Conservation (phyloP, 35 echinoderm and acorn worm genomes). For the Strongylocentrotus purpuratus region DNA sequence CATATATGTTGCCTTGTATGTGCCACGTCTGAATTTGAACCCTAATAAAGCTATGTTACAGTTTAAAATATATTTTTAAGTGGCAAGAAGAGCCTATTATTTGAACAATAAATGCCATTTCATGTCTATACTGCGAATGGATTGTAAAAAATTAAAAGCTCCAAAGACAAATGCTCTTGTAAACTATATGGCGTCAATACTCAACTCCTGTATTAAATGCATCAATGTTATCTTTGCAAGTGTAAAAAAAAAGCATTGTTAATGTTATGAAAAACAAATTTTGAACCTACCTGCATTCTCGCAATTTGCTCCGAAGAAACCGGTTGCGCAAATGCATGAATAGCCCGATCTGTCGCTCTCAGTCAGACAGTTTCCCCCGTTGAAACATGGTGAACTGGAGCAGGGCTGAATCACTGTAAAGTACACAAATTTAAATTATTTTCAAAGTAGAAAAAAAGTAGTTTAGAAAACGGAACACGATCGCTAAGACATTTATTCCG, state of each 20-base stretch:
- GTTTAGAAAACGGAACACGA: not conserved
- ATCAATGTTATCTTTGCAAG: not conserved
- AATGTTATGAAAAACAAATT: not conserved
- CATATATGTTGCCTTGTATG: too few species aligned
- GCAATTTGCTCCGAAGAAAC: constrained; percentile 61
- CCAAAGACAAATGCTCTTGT: too few species aligned
- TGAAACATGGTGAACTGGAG: constrained; percentile 15
- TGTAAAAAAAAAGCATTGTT: not conserved
- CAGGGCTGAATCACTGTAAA: constrained; percentile 4
- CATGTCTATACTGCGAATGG: too few species aligned
- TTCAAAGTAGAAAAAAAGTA: not conserved
- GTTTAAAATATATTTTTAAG: too few species aligned
- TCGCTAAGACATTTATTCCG: too few species aligned
- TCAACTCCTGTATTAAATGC: too few species aligned
- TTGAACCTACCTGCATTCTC: not conserved
- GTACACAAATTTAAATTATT: not conserved
- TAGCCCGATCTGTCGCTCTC: not conserved
- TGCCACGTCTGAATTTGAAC: too few species aligned
- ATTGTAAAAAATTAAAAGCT: too few species aligned
- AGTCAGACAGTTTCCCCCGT: constrained; percentile 44
- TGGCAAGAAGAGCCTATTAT: too few species aligned
- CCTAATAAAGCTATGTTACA: too few species aligned
- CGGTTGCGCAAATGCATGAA: constrained; percentile 52
- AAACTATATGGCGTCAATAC: too few species aligned
- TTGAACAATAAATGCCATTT: too few species aligned